These are phyloP conservation scores for Callorhinus ursinus DNA, from an alignment of 2,113 vertebrate species.

Conservation along the genomic window DNA sequence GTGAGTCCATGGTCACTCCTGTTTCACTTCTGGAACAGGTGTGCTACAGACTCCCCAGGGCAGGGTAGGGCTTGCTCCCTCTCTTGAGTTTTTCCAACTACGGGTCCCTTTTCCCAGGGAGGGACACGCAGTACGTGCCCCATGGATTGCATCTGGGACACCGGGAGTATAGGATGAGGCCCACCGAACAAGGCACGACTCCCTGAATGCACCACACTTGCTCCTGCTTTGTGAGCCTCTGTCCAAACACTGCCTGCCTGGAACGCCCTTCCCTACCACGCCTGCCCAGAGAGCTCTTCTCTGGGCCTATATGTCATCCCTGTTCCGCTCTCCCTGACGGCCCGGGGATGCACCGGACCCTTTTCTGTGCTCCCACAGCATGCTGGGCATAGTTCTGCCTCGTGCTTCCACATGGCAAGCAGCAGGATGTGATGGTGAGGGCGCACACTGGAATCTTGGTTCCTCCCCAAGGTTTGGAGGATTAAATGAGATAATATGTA, in stretches of 20 bases:
- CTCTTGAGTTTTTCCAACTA: neutral
- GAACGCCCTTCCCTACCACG: neutral
- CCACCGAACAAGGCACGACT: neutral
- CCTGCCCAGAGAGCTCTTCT: neutral
- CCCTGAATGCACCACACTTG: neutral
- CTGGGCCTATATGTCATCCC: neutral
- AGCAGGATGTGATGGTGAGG: neutral
- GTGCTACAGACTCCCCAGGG: neutral
- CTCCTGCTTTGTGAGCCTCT: neutral
- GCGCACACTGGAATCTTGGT: neutral
- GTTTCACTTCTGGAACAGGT: neutral
- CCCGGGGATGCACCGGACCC: neutral
- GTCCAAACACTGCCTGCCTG: neutral
- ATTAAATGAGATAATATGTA: constrained; percentile 56
- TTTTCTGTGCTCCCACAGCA: neutral
- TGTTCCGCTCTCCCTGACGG: neutral
- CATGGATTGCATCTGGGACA: neutral
- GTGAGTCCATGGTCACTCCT: neutral
- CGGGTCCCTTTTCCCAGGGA: neutral
- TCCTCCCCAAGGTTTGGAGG: neutral
- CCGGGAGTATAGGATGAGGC: neutral
- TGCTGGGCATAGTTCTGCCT: neutral
- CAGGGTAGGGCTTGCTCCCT: neutral
- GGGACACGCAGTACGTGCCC: accelerated
- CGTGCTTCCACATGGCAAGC: neutral